Conservation (phyloP, 2,113 vertebrate species). For the Calidris pygmaea region DNA sequence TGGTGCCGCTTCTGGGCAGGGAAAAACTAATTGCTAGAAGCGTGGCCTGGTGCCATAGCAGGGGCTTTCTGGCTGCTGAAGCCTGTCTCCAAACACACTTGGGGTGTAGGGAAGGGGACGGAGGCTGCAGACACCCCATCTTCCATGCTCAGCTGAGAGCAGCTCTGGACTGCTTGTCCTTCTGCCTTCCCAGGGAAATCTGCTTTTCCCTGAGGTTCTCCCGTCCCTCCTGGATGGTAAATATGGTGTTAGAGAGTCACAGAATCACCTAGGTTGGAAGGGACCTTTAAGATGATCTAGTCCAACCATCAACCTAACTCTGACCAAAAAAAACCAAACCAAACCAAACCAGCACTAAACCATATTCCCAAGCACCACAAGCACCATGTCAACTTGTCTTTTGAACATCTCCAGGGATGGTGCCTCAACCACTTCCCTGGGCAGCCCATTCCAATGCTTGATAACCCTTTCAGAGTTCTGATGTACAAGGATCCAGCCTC, state of each 20-base stretch:
- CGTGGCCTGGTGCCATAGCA: neutral
- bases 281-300: too few species aligned
- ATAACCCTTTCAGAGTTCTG: neutral
- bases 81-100: neutral
- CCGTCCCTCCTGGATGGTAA: neutral
- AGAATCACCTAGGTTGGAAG: too few species aligned
- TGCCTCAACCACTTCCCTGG: too few species aligned
- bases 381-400: too few species aligned
- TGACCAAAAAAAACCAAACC: too few species aligned
- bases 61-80: neutral
- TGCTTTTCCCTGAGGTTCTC: neutral
- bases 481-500: neutral
- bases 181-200: neutral
- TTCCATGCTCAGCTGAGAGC: neutral
- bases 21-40: neutral
- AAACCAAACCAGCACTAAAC: too few species aligned
- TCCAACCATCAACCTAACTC: too few species aligned
- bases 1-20: neutral
- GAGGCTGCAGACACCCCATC: neutral
- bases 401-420: too few species aligned
- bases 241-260: neutral
- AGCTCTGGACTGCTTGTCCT: neutral
- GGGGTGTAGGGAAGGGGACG: fast-evolving
- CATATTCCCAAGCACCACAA: too few species aligned
- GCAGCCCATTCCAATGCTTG: too few species aligned